These are phyloP conservation scores for Drosophila monieri DNA, from an alignment of 2,888 invertebrate genomes.

Conservation along the genomic window DNA sequence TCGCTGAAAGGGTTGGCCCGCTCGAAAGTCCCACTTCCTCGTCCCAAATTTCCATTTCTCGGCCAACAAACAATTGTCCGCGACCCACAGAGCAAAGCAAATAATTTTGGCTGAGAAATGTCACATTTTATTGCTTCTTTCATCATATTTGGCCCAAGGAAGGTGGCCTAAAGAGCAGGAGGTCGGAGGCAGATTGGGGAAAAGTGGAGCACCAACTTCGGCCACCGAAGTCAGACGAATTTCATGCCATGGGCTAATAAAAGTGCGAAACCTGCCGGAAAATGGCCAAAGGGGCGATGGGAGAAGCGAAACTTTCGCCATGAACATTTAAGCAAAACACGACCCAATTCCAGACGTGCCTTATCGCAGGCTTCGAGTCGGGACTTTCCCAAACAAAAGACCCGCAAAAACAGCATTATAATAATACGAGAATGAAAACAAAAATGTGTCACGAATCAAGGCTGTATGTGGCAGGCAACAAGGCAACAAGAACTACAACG, in stretches of 20 bases:
- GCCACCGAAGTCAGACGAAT: slow-evolving; percentile 50
- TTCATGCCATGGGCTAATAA: slow-evolving; percentile 72
- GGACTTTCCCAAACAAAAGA: slow-evolving; percentile 36
- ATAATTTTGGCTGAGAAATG: slow-evolving; percentile 58
- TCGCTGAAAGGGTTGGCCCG: slow-evolving; percentile 7
- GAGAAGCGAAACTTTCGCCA: slow-evolving; percentile 28
- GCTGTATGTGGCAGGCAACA: slow-evolving; percentile 5
- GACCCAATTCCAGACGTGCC: slow-evolving; percentile 77
- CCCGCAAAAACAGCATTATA: slow-evolving; percentile 23
- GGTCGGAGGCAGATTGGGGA: not conserved
- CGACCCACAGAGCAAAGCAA: slow-evolving; percentile 54
- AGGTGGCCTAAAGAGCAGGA: slow-evolving; percentile 2
- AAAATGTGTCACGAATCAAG: slow-evolving; percentile 44
- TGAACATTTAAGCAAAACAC: slow-evolving; percentile 45
- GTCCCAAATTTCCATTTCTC: slow-evolving; percentile 1
- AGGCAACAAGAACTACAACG: slow-evolving; percentile 15
- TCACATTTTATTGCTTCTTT: slow-evolving; percentile 43
- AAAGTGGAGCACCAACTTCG: slow-evolving; percentile 52
- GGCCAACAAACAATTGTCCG: slow-evolving; percentile 23
- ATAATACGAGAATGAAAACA: slow-evolving; percentile 43
- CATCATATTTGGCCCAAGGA: slow-evolving; percentile 19
- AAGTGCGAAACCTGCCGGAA: slow-evolving; percentile 48
- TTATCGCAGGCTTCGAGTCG: slow-evolving; percentile 56
- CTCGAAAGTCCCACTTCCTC: not conserved
- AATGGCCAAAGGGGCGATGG: slow-evolving; percentile 1